Base-by-base conservation (phyloP, 1,140 invertebrate species). In the Megalonaias nervosa region DNA sequence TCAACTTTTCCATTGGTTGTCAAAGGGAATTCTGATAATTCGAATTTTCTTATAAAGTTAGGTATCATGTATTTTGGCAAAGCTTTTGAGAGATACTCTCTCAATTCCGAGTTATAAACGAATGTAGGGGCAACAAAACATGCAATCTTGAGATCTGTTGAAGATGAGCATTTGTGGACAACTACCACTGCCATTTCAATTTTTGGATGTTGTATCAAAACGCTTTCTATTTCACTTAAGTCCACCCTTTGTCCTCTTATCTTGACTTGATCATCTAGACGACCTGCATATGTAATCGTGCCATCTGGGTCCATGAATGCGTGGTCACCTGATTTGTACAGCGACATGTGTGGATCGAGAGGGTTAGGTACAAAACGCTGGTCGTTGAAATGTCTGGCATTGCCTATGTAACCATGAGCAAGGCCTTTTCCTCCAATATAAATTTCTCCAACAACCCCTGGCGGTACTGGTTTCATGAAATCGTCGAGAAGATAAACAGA, bases 1-100 rank as follows among this genome's bases (percentile, higher is more conserved):
- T 85, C 79, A n/a, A 85, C 79, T 78, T 85, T 85, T 6, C 84
- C 84, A 60, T 82, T 85, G 5, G 81, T 31, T n/a, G 82, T 82
- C 66, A 78, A 77, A 2, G 84, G 84, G 61, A 82, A 80, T n/a
- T 84, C 81, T 48, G 61, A 31, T 23, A 77, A 70, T 21, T 85
- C 75, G 26, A 84, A 14, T 75, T 80, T 81, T 48, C 80, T 79
- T n/a, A 85, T 84, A 64, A 71, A 84, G 16, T 77, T 77, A 6
- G 84, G 84, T 62, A 85, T 76, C 84, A 85, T 85, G 74, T 81
- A 85, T 71, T 76, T 77, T 58, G 84, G 84, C 16, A 85, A 59
- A 12, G 79, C 81, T 67, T 79, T 82, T 16, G 78, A 59, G 15
- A 85, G 73, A 58, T 84, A 82, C 73, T 84, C 82, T 66, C 78